Conservation (phyloP, 1,140 invertebrate genomes). For the Probaryconus sp. region DNA sequence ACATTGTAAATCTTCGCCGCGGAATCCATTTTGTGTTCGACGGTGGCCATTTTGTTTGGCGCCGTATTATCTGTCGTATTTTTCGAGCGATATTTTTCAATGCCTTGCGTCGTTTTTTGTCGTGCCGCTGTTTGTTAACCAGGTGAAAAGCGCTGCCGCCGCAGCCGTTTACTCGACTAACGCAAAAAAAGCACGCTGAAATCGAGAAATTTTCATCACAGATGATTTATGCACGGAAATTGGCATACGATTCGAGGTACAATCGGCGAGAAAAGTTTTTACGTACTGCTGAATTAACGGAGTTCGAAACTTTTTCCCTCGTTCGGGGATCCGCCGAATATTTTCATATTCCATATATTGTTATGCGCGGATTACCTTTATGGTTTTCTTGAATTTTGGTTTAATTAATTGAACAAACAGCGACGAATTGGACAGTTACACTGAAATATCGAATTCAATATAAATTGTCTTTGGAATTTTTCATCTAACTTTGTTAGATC, state of each 20-base stretch:
- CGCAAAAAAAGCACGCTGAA: conserved; percentile 50
- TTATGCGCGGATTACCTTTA: conserved; percentile 19
- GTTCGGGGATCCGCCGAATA: conserved; percentile 6
- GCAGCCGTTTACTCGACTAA: conserved; percentile 30
- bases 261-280: conserved; percentile 53
- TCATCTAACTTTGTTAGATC: too few relatives aligned
- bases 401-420: conserved; percentile 20
- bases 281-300: conserved; percentile 36
- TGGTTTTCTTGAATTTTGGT: not conserved
- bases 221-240: conserved; percentile 56
- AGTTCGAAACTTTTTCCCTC: conserved; percentile 46
- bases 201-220: conserved; percentile 60
- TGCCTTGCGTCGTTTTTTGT: conserved; percentile 29
- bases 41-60: conserved; percentile 37
- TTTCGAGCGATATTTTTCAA: conserved; percentile 47
- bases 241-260: conserved; percentile 50
- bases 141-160: conserved; percentile 53
- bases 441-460: too few relatives aligned
- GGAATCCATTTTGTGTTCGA: conserved; percentile 6
- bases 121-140: conserved; percentile 54
- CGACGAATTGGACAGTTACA: not conserved
- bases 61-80: conserved; percentile 40
- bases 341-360: conserved; percentile 39
- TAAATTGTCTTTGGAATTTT: too few relatives aligned
- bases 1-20: conserved; percentile 27